phyloP scores from a whole-genome alignment of 2,113 vertebrate species.

The Chaetura pelagica region DNA sequence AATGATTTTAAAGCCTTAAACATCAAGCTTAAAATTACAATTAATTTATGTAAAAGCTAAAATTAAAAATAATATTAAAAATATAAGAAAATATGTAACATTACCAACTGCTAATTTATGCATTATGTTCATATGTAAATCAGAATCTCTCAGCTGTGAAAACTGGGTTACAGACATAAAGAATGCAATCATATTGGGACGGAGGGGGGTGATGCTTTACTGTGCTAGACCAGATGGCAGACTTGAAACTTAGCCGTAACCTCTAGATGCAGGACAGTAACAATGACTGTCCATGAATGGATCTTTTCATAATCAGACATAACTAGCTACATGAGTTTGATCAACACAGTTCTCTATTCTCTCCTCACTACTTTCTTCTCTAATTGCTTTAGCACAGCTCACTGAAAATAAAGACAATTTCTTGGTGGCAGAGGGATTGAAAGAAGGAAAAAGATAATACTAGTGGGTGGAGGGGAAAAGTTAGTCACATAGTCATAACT shows the following conservation, averaged over 20 bases:
- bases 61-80: neutral
- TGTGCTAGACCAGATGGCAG: slow-evolving; percentile 22
- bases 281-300: neutral
- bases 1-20: neutral
- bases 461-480: neutral
- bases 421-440: neutral
- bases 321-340: neutral
- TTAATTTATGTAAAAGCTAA: neutral
- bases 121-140: neutral
- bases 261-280: neutral
- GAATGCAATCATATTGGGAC: neutral
- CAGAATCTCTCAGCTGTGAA: neutral
- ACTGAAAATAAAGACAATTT: neutral
- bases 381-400: neutral
- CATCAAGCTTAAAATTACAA: neutral
- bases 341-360: neutral
- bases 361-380: neutral
- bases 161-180: slow-evolving; percentile 24
- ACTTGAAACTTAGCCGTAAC: neutral
- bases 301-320: neutral
- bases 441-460: neutral
- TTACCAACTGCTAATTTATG: neutral
- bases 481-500: neutral
- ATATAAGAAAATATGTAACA: neutral
- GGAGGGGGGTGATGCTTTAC: neutral